Percentiles rank a stretch among this genome's conserved stretches.
Conservation (phyloP, 1,140 invertebrate genomes). For the Yoshiicerus persimilis region DNA sequence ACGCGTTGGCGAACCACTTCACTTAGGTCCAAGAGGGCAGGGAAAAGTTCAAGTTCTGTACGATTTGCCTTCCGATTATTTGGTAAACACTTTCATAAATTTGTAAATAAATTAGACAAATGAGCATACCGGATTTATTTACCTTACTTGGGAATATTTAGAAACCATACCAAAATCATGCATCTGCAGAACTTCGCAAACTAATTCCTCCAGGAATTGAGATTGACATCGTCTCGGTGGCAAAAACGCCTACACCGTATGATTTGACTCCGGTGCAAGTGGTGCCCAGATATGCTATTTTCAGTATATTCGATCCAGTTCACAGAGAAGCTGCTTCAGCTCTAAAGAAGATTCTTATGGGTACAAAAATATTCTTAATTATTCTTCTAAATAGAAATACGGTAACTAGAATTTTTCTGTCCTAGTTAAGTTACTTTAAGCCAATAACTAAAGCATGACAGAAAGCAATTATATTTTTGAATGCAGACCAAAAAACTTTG, state of each 20-base stretch:
- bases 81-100: not conserved
- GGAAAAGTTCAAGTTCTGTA: not conserved
- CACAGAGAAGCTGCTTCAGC: constrained; percentile 31
- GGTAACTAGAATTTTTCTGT: no score
- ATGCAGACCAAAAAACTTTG: not conserved
- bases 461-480: no score
- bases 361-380: not conserved
- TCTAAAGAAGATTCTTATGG: constrained; percentile 31
- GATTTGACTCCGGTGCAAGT: not conserved
- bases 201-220: not conserved
- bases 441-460: no score
- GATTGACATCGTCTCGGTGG: not conserved
- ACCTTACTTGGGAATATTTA: not conserved
- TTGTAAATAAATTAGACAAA: not conserved
- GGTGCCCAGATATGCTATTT: not conserved
- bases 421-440: not conserved
- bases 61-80: constrained; percentile 16
- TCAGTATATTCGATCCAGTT: constrained; percentile 31
- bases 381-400: no score
- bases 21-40: constrained; percentile 25
- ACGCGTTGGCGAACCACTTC: constrained; percentile 19
- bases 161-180: not conserved
- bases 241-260: not conserved
- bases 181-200: not conserved
- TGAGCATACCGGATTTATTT: no score